Evolutionary conservation across 2,113 vertebrate genomes (phyloP), one percentile per base, ranked within the genome.

Genomic region (Salvelinus sp.): DNA sequence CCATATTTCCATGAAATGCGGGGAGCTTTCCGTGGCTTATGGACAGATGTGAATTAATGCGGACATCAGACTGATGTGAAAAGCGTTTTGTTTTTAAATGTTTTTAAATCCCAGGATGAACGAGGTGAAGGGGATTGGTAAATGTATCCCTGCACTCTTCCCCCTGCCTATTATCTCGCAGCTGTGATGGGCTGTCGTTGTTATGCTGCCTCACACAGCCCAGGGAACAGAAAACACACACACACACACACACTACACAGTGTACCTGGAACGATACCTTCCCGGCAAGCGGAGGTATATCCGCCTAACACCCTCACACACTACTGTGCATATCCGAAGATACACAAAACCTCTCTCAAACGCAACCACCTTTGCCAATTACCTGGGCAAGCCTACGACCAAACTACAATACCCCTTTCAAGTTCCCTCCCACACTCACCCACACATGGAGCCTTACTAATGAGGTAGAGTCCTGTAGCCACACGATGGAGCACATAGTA

Each of bases 241-340:
- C 30, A 30, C 4, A 30, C 28, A 30, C 28, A 30, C 4, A 30
- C 30, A 70, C 67, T 69, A 62, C 78, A 74, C 69, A 76, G 62
- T 70, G 20, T 72, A 48, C 60, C 74, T 68, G 60, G 73, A 64
- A 73, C 64, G 63, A 16, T 57, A 44, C 38, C 38, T 44, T 1
- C 38, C 38, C 38, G 7, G 38, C 38, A 44, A 44, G 7, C 38
- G 2, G 33, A 33, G 33, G 33, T 33, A 10, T 10, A 44, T 44
- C 38, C 7, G 7, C 38, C 38, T 44, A 44, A 44, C 38, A 44
- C 38, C 33, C 38, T 44, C 38, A 44, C 38, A 33, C 33, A 33
- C 33, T 33, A 33, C 6, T 6, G 33, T 33, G 4, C 50, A 18
- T 18, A 54, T 14, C 18, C 50, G 3, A 3, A 54, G 2, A 18